Conservation (phyloP, 2,797 vertebrate species). For the Chelmon rostratus region DNA sequence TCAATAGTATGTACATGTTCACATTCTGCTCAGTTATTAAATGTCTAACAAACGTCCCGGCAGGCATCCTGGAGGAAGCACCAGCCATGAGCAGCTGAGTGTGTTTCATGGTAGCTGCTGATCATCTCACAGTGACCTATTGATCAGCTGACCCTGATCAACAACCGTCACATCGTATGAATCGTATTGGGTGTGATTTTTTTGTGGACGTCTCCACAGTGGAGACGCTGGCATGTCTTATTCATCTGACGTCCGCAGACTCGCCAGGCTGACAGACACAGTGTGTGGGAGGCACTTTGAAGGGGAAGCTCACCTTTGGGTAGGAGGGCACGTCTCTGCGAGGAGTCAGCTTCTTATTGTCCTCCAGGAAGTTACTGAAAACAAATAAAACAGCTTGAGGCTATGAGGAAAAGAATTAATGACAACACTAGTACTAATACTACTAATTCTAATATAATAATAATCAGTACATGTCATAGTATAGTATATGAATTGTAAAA, state of each 20-base stretch:
- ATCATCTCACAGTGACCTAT: background rate
- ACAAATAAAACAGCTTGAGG: background rate
- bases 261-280: background rate
- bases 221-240: background rate
- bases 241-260: background rate
- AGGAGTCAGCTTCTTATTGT: conserved; percentile 88
- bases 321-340: conserved; percentile 90
- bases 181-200: no score
- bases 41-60: no score
- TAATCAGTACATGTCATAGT: background rate
- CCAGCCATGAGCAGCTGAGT: no score
- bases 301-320: conserved; percentile 88
- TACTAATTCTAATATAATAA: background rate
- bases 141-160: background rate
- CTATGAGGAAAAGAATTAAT: background rate
- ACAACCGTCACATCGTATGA: no score
- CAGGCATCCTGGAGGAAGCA: no score
- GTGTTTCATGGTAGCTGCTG: no score
- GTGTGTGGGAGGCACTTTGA: background rate
- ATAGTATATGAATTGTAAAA: no score
- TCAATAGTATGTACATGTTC: background rate
- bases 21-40: background rate
- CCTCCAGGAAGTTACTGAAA: conserved; percentile 89
- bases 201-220: no score
- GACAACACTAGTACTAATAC: background rate